phyloP scores from a whole-genome alignment of 2,888 invertebrate species.

The Druceiella hillmani region DNA sequence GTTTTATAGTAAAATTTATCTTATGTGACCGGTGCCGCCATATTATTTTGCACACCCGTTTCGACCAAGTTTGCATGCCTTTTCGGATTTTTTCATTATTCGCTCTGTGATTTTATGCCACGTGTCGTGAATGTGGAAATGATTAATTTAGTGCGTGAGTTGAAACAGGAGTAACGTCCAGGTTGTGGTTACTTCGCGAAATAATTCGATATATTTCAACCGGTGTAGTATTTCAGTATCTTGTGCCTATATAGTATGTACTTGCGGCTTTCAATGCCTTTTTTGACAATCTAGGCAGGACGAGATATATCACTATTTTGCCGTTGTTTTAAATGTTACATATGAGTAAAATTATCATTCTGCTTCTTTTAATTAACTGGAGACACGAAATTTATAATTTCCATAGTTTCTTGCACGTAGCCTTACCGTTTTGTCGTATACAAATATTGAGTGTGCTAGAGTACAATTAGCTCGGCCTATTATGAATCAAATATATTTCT shows the following conservation, averaged over 20 bases:
- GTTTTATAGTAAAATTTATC: conserved; percentile 32
- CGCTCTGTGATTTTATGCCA: conserved; percentile 51
- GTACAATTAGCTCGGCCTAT: too few relatives aligned
- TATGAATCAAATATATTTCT: too few relatives aligned
- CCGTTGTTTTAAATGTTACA: too few relatives aligned
- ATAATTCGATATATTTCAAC: conserved; percentile 10
- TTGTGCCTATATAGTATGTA: conserved; percentile 40
- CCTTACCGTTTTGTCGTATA: too few relatives aligned
- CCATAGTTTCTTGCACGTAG: too few relatives aligned
- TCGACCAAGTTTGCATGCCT: conserved; percentile 46
- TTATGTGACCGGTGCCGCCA: conserved; percentile 50
- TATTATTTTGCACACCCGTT: conserved; percentile 48
- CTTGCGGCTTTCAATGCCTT: conserved; percentile 43
- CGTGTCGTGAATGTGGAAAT: conserved; percentile 40
- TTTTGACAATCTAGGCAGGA: conserved; percentile 34
- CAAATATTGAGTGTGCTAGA: too few relatives aligned
- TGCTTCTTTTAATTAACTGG: too few relatives aligned
- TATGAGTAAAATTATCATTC: too few relatives aligned
- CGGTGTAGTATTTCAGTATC: conserved; percentile 53
- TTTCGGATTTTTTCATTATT: conserved; percentile 44
- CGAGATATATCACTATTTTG: conserved; percentile 10
- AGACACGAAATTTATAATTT: too few relatives aligned
- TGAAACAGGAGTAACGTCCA: conserved; percentile 24
- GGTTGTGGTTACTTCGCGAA: conserved; percentile 7
- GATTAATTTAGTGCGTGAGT: conserved; percentile 26